These are phyloP conservation scores for Notolabrus celidotus DNA, from an alignment of 2,797 vertebrate genomes.

Conservation along the genomic window DNA sequence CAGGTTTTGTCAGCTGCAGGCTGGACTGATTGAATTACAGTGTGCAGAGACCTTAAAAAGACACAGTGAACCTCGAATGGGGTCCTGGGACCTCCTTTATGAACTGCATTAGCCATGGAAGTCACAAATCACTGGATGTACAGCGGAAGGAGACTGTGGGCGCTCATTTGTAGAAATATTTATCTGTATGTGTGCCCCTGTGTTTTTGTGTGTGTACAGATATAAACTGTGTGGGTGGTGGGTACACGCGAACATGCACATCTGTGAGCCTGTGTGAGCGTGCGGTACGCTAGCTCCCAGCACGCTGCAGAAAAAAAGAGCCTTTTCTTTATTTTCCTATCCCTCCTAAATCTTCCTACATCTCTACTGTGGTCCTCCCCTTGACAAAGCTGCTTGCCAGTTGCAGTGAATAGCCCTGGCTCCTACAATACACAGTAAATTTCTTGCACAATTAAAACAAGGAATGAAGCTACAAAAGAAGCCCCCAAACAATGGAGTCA, in stretches of 20 bases:
- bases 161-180: conserved; percentile 62
- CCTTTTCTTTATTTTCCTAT: conserved; percentile 80
- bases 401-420: conserved; percentile 81
- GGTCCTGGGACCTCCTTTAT: conserved; percentile 71
- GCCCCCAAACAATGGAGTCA: conserved; percentile 83
- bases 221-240: conserved; percentile 79
- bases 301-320: conserved; percentile 64
- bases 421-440: conserved; percentile 88
- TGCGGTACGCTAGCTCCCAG: conserved; percentile 72
- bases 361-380: conserved; percentile 79
- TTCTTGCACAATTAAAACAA: conserved; percentile 86
- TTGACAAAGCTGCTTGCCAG: conserved; percentile 83
- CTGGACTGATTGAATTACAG: conserved; percentile 69
- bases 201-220: conserved; percentile 58
- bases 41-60: conserved; percentile 63
- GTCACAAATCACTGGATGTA: conserved; percentile 74
- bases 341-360: conserved; percentile 85
- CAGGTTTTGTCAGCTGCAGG: conserved; percentile 68
- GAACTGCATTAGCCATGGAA: conserved; percentile 73
- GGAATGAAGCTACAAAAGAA: conserved; percentile 84
- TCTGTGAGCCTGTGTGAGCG: conserved; percentile 74
- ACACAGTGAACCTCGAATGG: conserved; percentile 63
- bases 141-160: conserved; percentile 46
- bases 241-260: conserved; percentile 72
- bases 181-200: conserved; percentile 62